A percentile compares a stretch with the other conserved stretches of the same genome.
These are phyloP conservation scores for Larimichthys polyactis DNA, from an alignment of 2,113 vertebrate genomes.

Conservation along the genomic window DNA sequence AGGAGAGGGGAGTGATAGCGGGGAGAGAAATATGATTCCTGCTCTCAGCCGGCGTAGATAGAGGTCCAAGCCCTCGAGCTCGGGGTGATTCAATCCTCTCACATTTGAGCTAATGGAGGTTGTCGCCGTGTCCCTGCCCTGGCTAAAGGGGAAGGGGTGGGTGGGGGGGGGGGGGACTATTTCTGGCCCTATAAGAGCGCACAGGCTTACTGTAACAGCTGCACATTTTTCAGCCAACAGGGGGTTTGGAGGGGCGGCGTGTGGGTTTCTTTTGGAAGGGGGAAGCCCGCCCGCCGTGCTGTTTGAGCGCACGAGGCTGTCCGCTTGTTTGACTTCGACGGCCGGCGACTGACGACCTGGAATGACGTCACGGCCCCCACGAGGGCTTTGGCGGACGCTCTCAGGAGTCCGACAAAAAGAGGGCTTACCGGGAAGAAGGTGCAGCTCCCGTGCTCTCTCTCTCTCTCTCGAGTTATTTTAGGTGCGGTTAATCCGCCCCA, in stretches of 20 bases:
- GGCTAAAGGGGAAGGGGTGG: conserved; percentile 43
- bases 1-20: conserved; percentile 50
- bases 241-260: not conserved
- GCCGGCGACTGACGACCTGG: conserved; percentile 68
- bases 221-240: conserved; percentile 67
- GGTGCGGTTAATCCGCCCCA: conserved; percentile 64
- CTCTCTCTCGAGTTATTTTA: conserved; percentile 56
- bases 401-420: conserved; percentile 38
- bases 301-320: conserved; percentile 48
- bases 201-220: conserved; percentile 76
- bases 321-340: conserved; percentile 43
- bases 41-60: conserved; percentile 67
- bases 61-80: conserved; percentile 69
- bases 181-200: conserved; percentile 66
- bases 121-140: conserved; percentile 63
- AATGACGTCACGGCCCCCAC: conserved; percentile 81
- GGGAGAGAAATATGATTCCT: conserved; percentile 71
- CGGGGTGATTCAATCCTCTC: conserved; percentile 76
- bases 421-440: conserved; percentile 48
- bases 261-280: not conserved
- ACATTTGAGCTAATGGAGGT: conserved; percentile 77
- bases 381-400: conserved; percentile 28
- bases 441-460: conserved; percentile 9
- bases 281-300: not conserved
- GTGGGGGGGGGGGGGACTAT: conserved; percentile 48